Evolutionary conservation across 2,113 vertebrate species (phyloP), one percentile per base, ranked within the genome.

Genomic region (Tragulus kanchil): DNA sequence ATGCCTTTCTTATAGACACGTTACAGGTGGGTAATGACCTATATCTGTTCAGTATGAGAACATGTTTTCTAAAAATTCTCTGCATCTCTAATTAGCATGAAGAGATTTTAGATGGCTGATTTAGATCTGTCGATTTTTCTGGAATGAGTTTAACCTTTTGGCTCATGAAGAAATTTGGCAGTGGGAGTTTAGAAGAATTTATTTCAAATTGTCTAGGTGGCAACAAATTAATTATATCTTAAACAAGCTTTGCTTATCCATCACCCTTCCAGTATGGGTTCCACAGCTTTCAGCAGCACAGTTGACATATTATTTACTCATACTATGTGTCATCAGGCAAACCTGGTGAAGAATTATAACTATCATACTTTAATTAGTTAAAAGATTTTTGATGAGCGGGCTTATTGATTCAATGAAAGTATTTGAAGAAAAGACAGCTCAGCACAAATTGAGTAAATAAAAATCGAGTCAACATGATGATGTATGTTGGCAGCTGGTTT

Each of bases 201-300:
- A 90, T 97, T 98, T 95, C 85, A 96, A 93, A 75, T 94, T 56
- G 96, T 98, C 50, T 94, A 81, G 93, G 61, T 97, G 52, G 86
- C 97, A 92, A 98, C 96, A 98, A 97, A 98, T 98, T 97, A 98
- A 98, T 98, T 98, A 65, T 50, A 98, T 88, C 90, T 86, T 87
- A 97, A 96, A 95, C 91, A 90, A 96, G 50, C 58, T 84, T 94
- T 97, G 91, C 95, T 98, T 97, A 97, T 62, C 45, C 69, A 92
- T 97, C 95, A 96, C 42, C 73, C 85, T 98, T 97, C 96, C 96
- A 96, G 81, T 86, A 90, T 50, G 61, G 36, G n/a, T 95, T 95
- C 94, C 36, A 10, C 82, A 56, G 75, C 93, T 98, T 97, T 98
- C 69, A 95, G 87, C 16, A 78, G 75, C 87, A 94, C 36, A 3